Evolutionary conservation across 2,797 vertebrate genomes (phyloP).

Genomic region (Cyprinella venusta): DNA sequence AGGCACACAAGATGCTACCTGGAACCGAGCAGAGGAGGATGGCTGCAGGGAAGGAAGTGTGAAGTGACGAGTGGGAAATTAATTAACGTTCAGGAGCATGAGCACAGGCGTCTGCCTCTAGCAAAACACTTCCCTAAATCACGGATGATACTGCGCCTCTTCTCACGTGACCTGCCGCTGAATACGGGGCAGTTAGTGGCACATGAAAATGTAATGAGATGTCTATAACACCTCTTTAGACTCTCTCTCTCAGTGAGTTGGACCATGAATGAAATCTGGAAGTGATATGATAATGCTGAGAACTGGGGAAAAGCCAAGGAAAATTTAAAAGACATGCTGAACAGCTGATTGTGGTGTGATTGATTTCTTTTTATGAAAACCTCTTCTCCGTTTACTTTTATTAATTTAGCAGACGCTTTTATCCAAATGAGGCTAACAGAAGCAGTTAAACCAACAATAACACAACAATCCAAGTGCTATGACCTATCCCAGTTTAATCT

Average conservation of each 20-base stretch:
- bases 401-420: too few relatives aligned
- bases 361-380: background rate
- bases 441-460: too few relatives aligned
- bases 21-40: conserved; percentile 42
- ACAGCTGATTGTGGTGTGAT: background rate
- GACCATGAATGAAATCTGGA: conserved; percentile 49
- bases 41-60: conserved; percentile 46
- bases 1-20: conserved; percentile 35
- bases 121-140: conserved; percentile 63
- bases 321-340: conserved; percentile 23
- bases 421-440: too few relatives aligned
- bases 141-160: conserved; percentile 56
- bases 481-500: too few relatives aligned
- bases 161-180: conserved; percentile 60
- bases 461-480: too few relatives aligned
- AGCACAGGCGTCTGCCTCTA: conserved; percentile 58
- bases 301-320: conserved; percentile 64
- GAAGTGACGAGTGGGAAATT: conserved; percentile 58
- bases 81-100: conserved; percentile 55
- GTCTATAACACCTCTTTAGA: conserved; percentile 64
- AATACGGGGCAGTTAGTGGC: conserved; percentile 61
- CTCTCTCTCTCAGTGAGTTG: conserved; percentile 47
- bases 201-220: conserved; percentile 76
- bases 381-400: background rate
- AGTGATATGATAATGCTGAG: conserved; percentile 66